These are phyloP conservation scores for Caenorhabditis becei DNA, from an alignment of 2,888 invertebrate genomes.

Conservation along the genomic window DNA sequence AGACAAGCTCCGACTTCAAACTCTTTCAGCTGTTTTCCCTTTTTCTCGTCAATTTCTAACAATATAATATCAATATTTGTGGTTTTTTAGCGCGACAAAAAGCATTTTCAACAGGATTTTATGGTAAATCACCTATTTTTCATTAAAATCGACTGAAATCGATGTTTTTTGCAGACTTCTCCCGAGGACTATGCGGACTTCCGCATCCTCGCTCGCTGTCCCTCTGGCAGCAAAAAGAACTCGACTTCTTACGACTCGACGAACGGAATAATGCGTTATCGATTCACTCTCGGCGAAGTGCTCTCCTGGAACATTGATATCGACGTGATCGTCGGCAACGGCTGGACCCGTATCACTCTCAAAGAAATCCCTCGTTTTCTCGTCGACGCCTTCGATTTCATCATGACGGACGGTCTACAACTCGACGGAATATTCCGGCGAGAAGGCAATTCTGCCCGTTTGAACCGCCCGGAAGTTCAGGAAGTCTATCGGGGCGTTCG, in stretches of 20 bases:
- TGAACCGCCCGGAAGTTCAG: constrained; percentile 58
- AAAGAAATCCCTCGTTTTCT: constrained; percentile 67
- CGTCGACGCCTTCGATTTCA: constrained; percentile 68
- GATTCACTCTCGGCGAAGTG: constrained; percentile 52
- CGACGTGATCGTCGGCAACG: constrained; percentile 56
- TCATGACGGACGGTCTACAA: constrained; percentile 57
- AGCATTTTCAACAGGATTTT: neutral
- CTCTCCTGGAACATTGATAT: constrained; percentile 56
- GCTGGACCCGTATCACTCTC: constrained; percentile 54
- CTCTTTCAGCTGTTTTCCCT: neutral
- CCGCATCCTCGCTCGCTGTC: constrained; percentile 49
- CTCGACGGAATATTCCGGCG: constrained; percentile 73
- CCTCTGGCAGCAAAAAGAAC: constrained; percentile 55
- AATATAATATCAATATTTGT: neutral
- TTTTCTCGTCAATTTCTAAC: neutral
- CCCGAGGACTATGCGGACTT: constrained; percentile 55
- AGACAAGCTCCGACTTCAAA: neutral
- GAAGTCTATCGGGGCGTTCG: constrained; percentile 63
- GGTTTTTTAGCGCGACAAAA: no score
- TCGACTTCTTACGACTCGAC: constrained; percentile 35
- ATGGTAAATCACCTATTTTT: constrained; percentile 10
- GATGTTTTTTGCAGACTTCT: neutral
- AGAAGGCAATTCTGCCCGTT: constrained; percentile 67
- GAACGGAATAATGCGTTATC: constrained; percentile 35
- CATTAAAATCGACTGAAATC: neutral